Evolutionary conservation across 2,797 vertebrate species (phyloP), one percentile per base, ranked within the genome.

Genomic region (Sarcoramphus papa): DNA sequence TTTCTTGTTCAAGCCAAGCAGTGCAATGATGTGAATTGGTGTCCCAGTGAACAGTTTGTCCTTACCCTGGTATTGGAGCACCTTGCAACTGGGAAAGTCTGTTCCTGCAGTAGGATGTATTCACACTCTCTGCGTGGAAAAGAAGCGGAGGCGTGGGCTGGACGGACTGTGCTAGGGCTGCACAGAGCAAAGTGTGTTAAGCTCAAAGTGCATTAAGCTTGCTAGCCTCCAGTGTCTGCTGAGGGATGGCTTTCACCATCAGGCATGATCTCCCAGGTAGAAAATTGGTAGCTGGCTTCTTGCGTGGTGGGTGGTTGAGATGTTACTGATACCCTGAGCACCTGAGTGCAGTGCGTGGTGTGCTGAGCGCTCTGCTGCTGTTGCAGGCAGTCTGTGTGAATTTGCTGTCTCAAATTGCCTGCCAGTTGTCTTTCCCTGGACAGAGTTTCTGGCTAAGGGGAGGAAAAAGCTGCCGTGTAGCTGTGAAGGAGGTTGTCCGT

Each of bases 311-410:
- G 47, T 11, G 57, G 41, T 16, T 24, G 2, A 28, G 2, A 5
- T 0, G 4, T 43, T 18, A 1, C 1, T 8, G 85, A 6, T 15
- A 4, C 0, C 18, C 22, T 3, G 57, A 53, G 50, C 24, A 20
- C 53, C 19, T 1, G 30, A 54, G 53, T 2, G 3, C 2, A 4
- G 43, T 3, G 19, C 1, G 16, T 3, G 25, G 14, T 6, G 3
- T 4, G 73, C 23, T 1, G 23, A 28, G 64, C 33, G 14, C 57
- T 56, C 35, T 24, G 69, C 70, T 4, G 2, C 30, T 7, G 35
- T 5, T 7, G 28, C 33, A 14, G 47, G 62, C 40, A 4, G 27
- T 1, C 35, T 11, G 28, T 2, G 19, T 4, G 28, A 7, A 4
- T 7, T 28, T 3, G 50, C 57, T 17, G 27, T 19, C 28, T 9